Percentiles rank a stretch among this genome's conserved stretches.
Conservation (phyloP, 1,140 invertebrate genomes). For the Caenorhabditis elegans region WBcel235 BX284605.5:5407001-5407500, state of each 20-base stretch:
- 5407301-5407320: slow-evolving; percentile 50
- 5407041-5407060: slow-evolving; percentile 19
- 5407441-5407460: slow-evolving; percentile 57
- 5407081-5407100: slow-evolving; percentile 50
- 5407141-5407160: slow-evolving; percentile 57
- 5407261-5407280: slow-evolving; percentile 53
- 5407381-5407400: neutral
- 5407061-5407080: slow-evolving; percentile 48
- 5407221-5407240: slow-evolving; percentile 41
- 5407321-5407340: slow-evolving; percentile 33
- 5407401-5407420: slow-evolving; percentile 24
- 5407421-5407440: slow-evolving; percentile 55
- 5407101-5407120: slow-evolving; percentile 51
- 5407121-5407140: slow-evolving; percentile 51
- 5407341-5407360: slow-evolving; percentile 13
- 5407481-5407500: slow-evolving; percentile 63
- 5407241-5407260: slow-evolving; percentile 59
- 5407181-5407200: slow-evolving; percentile 52
- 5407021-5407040: slow-evolving; percentile 48
- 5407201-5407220: neutral
- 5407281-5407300: slow-evolving; percentile 54
- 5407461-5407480: slow-evolving; percentile 57
- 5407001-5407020: slow-evolving; percentile 59
- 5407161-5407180: slow-evolving; percentile 62
- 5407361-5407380: slow-evolving; percentile 22